These are phyloP conservation scores for Fragariocoptes setiger DNA, from an alignment of 1,140 invertebrate species.

Conservation along the genomic window DNA sequence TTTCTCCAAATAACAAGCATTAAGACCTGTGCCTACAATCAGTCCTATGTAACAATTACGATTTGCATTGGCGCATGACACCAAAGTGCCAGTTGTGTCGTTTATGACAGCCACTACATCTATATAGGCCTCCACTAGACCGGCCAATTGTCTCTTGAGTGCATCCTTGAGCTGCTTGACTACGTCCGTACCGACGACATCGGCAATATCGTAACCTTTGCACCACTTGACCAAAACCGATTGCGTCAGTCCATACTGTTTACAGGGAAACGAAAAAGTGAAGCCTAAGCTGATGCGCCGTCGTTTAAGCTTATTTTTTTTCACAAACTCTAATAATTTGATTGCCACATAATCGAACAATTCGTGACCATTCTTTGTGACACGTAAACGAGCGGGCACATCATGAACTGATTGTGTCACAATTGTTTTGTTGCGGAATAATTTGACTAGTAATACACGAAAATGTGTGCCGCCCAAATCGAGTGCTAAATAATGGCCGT, in stretches of 20 bases:
- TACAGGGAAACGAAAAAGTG: slow-evolving; percentile 12
- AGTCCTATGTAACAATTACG: slow-evolving; percentile 53
- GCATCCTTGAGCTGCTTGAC: slow-evolving; percentile 32
- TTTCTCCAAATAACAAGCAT: slow-evolving; percentile 87
- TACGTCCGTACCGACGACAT: slow-evolving; percentile 18
- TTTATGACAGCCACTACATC: slow-evolving; percentile 72
- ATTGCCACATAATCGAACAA: slow-evolving; percentile 14
- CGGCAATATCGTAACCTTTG: slow-evolving; percentile 11
- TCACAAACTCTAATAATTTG: slow-evolving; percentile 6
- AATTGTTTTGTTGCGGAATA: slow-evolving; percentile 29
- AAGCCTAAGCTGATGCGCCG: slow-evolving; percentile 10
- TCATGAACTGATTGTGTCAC: slow-evolving; percentile 24
- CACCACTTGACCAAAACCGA: slow-evolving; percentile 12
- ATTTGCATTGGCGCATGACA: slow-evolving; percentile 81
- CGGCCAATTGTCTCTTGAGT: slow-evolving; percentile 20
- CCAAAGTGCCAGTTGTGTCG: slow-evolving; percentile 80
- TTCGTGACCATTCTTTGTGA: slow-evolving; percentile 21
- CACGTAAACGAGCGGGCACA: slow-evolving; percentile 23
- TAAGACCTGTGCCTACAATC: slow-evolving; percentile 76
- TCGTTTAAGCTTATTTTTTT: slow-evolving; percentile 13
- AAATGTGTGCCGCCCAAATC: slow-evolving; percentile 98
- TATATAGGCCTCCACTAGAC: slow-evolving; percentile 36
- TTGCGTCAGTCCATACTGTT: slow-evolving; percentile 11
- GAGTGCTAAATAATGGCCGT: slow-evolving; percentile 71
- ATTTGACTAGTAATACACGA: slow-evolving; percentile 58